These are phyloP conservation scores for Rotaria macrura DNA, from an alignment of 2,888 invertebrate genomes.

Conservation along the genomic window DNA sequence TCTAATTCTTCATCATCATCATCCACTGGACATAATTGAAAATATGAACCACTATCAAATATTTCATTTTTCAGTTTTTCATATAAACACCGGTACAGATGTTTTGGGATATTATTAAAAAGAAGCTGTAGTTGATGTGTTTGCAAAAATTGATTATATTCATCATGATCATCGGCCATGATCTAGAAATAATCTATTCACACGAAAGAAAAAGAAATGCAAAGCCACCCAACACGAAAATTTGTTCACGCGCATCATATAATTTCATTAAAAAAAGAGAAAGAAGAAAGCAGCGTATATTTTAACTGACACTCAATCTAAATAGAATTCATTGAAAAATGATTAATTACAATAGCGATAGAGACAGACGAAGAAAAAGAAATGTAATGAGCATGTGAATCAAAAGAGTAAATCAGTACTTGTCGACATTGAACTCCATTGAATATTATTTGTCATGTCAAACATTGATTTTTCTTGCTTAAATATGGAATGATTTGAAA, in stretches of 20 bases:
- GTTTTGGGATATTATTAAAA: neutral
- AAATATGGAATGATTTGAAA: neutral
- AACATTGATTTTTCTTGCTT: neutral
- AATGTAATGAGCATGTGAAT: neutral
- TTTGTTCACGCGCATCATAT: neutral
- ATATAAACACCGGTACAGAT: conserved; percentile 6
- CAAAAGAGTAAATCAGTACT: conserved; percentile 7
- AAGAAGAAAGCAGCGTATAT: neutral
- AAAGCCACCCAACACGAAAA: neutral
- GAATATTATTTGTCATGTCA: neutral
- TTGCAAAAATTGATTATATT: neutral
- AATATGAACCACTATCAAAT: conserved; percentile 65
- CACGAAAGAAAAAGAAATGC: neutral
- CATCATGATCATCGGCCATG: neutral
- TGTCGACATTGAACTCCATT: conserved; percentile 16
- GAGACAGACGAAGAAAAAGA: neutral
- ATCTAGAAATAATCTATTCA: neutral
- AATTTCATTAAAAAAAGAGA: neutral
- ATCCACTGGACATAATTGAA: conserved; percentile 62
- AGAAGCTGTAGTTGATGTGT: neutral
- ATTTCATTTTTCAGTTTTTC: conserved; percentile 41
- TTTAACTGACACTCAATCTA: neutral
- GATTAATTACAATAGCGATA: neutral
- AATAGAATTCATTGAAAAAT: neutral
- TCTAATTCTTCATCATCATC: conserved; percentile 57